Percentiles rank a stretch among this genome's conserved stretches.
phyloP scores from a whole-genome alignment of 2,888 invertebrate species.

The Polylopha cassiicola region DNA sequence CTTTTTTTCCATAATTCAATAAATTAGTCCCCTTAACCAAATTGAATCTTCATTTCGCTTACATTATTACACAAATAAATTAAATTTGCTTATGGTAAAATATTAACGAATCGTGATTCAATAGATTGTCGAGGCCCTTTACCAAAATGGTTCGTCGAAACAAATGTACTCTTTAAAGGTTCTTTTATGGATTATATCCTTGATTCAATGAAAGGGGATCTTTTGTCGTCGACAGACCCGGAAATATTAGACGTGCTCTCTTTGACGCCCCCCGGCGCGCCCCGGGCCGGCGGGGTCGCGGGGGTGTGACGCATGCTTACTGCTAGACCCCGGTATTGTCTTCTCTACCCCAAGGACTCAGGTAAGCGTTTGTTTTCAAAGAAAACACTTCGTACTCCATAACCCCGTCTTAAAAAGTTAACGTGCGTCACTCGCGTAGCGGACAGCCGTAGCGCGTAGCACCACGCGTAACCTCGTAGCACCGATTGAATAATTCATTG shows the following conservation, averaged over 20 bases:
- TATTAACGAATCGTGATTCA: slow-evolving; percentile 27
- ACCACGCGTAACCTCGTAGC: slow-evolving; percentile 9
- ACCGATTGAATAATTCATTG: slow-evolving; percentile 15
- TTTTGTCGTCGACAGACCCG: slow-evolving; percentile 55
- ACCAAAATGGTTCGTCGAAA: slow-evolving; percentile 44
- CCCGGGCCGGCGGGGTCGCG: slow-evolving; percentile 23
- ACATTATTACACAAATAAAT: slow-evolving; percentile 25
- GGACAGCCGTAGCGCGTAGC: slow-evolving; percentile 11
- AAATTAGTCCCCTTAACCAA: slow-evolving; percentile 17
- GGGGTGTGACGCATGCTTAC: too few species aligned
- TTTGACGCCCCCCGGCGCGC: slow-evolving; percentile 29
- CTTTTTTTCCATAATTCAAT: slow-evolving; percentile 15
- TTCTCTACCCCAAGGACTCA: slow-evolving; percentile 16
- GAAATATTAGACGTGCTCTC: slow-evolving; percentile 49
- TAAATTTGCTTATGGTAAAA: slow-evolving; percentile 23
- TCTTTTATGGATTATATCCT: slow-evolving; percentile 58
- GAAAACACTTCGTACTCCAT: slow-evolving; percentile 15
- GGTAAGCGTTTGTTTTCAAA: slow-evolving; percentile 15
- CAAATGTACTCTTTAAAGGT: slow-evolving; percentile 54
- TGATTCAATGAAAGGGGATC: slow-evolving; percentile 61
- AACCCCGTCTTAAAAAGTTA: slow-evolving; percentile 6
- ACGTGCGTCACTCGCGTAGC: slow-evolving; percentile 7
- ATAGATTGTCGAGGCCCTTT: slow-evolving; percentile 23
- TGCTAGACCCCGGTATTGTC: too few species aligned
- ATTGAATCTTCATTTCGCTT: slow-evolving; percentile 26